A percentile compares a stretch with the other conserved stretches of the same genome.
These are phyloP conservation scores for Leguminivora glycinivorella DNA, from an alignment of 1,140 invertebrate genomes.

Conservation along the genomic window DNA sequence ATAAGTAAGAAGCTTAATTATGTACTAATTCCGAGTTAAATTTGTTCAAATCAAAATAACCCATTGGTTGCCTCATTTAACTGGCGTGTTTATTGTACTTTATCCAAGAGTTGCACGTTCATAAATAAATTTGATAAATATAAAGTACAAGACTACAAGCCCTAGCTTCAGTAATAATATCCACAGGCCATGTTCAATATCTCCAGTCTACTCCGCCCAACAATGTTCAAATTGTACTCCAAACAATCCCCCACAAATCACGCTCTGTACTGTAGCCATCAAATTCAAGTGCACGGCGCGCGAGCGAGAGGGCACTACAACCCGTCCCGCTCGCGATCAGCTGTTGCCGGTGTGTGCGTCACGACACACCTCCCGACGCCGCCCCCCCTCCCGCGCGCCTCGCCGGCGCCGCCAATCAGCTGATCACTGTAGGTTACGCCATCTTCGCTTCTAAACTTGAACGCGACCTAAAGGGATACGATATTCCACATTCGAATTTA, in stretches of 20 bases:
- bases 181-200: background rate
- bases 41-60: too few relatives aligned
- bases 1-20: too few relatives aligned
- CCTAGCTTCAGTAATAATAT: background rate
- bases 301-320: background rate
- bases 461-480: slow-evolving; percentile 33
- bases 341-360: slow-evolving; percentile 32
- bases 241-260: background rate
- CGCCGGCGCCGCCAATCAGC: slow-evolving; percentile 62
- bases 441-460: slow-evolving; percentile 38
- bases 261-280: background rate
- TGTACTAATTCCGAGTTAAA: too few relatives aligned
- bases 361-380: slow-evolving; percentile 26
- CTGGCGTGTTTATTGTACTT: too few relatives aligned
- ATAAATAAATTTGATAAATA: too few relatives aligned
- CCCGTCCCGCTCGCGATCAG: slow-evolving; percentile 29
- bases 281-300: slow-evolving; percentile 18
- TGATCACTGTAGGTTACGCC: slow-evolving; percentile 51
- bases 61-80: too few relatives aligned
- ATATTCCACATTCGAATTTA: background rate
- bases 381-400: slow-evolving; percentile 29
- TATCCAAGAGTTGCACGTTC: too few relatives aligned
- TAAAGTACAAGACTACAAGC: too few relatives aligned
- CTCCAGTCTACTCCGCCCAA: background rate
- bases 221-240: background rate